These are phyloP conservation scores for Crocuta crocuta DNA, from an alignment of 2,113 vertebrate species.

Conservation along the genomic window DNA sequence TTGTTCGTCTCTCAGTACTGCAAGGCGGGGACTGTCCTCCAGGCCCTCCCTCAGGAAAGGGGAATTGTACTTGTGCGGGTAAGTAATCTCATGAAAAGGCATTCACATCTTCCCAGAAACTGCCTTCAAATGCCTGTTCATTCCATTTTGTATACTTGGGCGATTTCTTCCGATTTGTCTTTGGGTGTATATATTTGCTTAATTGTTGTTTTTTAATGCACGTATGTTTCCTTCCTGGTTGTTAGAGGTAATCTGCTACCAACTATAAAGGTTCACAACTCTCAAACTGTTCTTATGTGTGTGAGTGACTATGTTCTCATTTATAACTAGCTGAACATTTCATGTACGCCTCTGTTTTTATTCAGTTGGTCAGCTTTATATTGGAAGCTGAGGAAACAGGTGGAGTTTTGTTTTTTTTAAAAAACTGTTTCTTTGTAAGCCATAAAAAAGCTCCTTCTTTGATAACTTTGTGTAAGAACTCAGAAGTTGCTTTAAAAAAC, in stretches of 20 bases:
- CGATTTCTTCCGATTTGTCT: background rate
- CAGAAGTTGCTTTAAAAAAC: background rate
- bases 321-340: background rate
- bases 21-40: constrained; percentile 80
- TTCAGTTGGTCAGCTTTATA: no score
- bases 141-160: background rate
- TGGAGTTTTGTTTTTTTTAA: background rate
- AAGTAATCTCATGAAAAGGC: constrained; percentile 81
- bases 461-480: background rate
- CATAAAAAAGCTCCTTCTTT: background rate
- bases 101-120: background rate
- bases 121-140: background rate
- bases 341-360: background rate
- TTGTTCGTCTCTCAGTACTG: constrained; percentile 74
- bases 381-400: background rate
- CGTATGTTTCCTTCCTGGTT: background rate
- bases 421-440: background rate
- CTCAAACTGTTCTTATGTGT: background rate
- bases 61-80: constrained; percentile 88
- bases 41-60: constrained; percentile 70
- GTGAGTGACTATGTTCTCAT: background rate
- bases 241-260: background rate
- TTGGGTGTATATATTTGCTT: background rate
- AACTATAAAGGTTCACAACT: background rate
- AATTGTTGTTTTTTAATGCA: background rate